phyloP scores from a whole-genome alignment of 2,888 invertebrate genomes.

The Lordiphosa fenestrarum region DNA sequence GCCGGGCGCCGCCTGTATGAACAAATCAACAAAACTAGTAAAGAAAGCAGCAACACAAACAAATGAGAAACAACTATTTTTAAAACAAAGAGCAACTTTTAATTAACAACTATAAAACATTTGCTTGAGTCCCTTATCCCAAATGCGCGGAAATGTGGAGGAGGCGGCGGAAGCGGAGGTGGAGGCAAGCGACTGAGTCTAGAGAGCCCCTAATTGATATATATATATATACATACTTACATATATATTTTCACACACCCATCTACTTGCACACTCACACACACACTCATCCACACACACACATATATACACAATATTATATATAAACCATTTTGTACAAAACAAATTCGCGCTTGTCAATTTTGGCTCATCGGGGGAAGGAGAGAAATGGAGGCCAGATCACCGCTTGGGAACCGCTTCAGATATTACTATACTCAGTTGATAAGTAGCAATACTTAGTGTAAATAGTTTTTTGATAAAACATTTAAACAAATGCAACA shows the following conservation, averaged over 20 bases:
- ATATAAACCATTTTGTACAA: slow-evolving; percentile 9
- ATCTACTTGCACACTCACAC: slow-evolving; percentile 4
- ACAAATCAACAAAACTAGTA: slow-evolving; percentile 36
- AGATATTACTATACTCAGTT: slow-evolving; percentile 72
- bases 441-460: slow-evolving; percentile 57
- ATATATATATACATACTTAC: slow-evolving; percentile 26
- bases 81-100: slow-evolving; percentile 20
- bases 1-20: slow-evolving; percentile 31
- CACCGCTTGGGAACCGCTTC: slow-evolving; percentile 46
- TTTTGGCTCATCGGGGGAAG: slow-evolving; percentile 2
- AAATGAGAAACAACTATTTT: slow-evolving; percentile 15
- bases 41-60: slow-evolving; percentile 22
- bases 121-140: no score
- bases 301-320: slow-evolving; percentile 3
- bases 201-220: slow-evolving; percentile 44
- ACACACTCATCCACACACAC: neutral
- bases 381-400: slow-evolving; percentile 2
- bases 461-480: slow-evolving; percentile 56
- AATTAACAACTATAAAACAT: neutral
- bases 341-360: slow-evolving; percentile 9
- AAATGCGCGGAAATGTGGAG: no score
- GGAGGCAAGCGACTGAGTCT: slow-evolving; percentile 37
- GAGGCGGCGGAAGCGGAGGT: no score
- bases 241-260: slow-evolving; percentile 3
- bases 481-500: slow-evolving; percentile 26